These are phyloP conservation scores for Muscicapa adusta DNA, from an alignment of 2,113 vertebrate species.

Conservation along the genomic window DNA sequence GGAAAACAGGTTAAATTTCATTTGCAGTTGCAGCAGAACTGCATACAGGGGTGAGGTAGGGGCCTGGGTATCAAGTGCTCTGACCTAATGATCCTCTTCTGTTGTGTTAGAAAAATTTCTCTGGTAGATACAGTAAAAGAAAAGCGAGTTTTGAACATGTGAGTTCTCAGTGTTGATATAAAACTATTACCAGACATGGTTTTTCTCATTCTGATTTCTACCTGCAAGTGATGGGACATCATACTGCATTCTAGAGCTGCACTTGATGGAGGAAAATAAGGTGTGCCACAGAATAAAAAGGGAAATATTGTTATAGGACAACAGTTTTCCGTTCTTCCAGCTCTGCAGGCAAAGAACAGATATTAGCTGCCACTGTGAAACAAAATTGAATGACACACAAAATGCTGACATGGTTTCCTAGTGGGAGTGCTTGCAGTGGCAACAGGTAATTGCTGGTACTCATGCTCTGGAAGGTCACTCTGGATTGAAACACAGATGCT, in stretches of 20 bases:
- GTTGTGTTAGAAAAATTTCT: not conserved
- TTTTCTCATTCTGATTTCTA: not conserved
- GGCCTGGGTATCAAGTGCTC: not conserved
- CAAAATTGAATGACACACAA: not conserved
- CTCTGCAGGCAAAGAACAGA: not conserved
- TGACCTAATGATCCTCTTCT: not conserved
- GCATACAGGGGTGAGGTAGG: fast-evolving
- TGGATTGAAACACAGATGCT: not conserved
- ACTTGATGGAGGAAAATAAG: not conserved
- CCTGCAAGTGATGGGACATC: not conserved
- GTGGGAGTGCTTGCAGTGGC: not conserved
- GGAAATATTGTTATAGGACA: not conserved
- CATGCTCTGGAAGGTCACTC: constrained; percentile 8
- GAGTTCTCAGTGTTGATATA: not conserved
- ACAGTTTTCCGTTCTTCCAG: not conserved
- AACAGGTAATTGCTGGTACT: not conserved
- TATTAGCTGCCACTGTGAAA: not conserved
- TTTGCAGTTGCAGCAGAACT: not conserved
- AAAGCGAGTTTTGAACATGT: not conserved
- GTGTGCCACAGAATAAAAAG: not conserved
- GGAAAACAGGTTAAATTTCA: not conserved
- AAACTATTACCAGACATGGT: not conserved
- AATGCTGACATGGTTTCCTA: not conserved
- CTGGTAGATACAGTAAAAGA: not conserved
- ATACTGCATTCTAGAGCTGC: fast-evolving